Base-by-base conservation (phyloP, 2,797 vertebrate genomes). In the Periparus ater region DNA sequence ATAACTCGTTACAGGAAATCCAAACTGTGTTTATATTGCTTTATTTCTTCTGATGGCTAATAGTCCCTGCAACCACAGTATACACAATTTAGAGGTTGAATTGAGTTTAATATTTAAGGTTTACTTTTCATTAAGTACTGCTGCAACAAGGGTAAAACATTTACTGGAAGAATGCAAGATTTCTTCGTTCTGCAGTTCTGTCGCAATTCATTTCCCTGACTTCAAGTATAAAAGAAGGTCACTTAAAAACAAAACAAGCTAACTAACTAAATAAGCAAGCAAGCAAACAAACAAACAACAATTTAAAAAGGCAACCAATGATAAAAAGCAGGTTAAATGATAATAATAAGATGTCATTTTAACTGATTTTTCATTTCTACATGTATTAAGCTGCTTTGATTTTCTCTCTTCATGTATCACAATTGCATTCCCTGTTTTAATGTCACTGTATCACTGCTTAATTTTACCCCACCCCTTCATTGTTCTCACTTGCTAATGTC, bases 91-190 rank as follows among this genome's bases (percentile, higher is more conserved):
- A 96, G 91, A 94, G 94, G 77, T 60, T 92, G 84, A 97, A 96
- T 95, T 93, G 91, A 93, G 40, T 97, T 96, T 97, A 95, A 96
- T 97, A 95, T 97, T 96, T 95, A 97, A 38, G 68, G 66, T 23
- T 90, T 93, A 90, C 68, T 57, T 96, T 96, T 95, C 77, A 88
- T 85, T 76, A 96, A 90, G 53, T 91, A 89, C 47, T 94, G 78
- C 77, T 89, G 21, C 48, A 95, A 75, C 3, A 55, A 78, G 10
- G 20, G 21, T 18, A 86, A 68, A 66, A 38, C 9, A 1, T 63
- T 80, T 91, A 40, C 15, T 77, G 55, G 14, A 78, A 71, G 25
- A 91, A 93, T 50, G 71, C 10, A 95, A 92, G 75, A 47, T 95
- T 95, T 97, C 66, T 93, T 60, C 10, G 7, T 90, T 82, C 44